Base-by-base conservation (phyloP, 2,797 vertebrate species). In the Diplodus sargus region DNA sequence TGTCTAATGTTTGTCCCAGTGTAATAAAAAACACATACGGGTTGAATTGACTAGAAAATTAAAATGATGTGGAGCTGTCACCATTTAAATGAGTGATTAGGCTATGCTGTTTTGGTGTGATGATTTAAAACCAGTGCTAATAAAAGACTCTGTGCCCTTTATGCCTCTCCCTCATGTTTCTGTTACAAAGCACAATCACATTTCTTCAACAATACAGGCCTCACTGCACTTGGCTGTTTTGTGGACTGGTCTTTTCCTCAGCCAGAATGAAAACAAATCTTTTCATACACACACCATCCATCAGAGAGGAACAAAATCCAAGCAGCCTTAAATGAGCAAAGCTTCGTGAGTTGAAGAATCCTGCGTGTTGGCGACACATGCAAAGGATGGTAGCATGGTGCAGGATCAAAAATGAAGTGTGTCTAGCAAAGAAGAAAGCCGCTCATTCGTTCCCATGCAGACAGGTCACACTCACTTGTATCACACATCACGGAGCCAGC, bases 11-110 rank as follows among this genome's bases (percentile, higher is more conserved):
- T 80, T 83, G 79, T 85, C 88, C 85, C 87, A 89, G 87, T 87
- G 82, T 90, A 85, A 80, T 70, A 70, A 60, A 81, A 86, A 87
- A 89, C 75, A 89, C 86, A 87, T 82, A 63, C 1, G 71, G 86
- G 76, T 72, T 79, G 79, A 84, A 79, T 80, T 82, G 78, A 81
- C 52, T 57, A 14, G 47, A 53, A 81, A 60, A 76, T 78, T 68
- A 48, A 71, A 84, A 74, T 82, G 2, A 63, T 60, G 47, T 73
- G 67, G 76, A 74, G 64, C 34, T 67, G 59, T 85, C 74, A 86
- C 66, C 42, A 82, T 85, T 85, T 85, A 67, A 85, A 74, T 75
- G 69, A 85, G 70, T 81, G 71, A 87, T 85, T 64, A 62, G 65
- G 52, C 67, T 2, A 76, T 70, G 60, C 47, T 22, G 3, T 74